Conservation (phyloP, 2,888 invertebrate species). For the Drosophila suboccidentalis region DNA sequence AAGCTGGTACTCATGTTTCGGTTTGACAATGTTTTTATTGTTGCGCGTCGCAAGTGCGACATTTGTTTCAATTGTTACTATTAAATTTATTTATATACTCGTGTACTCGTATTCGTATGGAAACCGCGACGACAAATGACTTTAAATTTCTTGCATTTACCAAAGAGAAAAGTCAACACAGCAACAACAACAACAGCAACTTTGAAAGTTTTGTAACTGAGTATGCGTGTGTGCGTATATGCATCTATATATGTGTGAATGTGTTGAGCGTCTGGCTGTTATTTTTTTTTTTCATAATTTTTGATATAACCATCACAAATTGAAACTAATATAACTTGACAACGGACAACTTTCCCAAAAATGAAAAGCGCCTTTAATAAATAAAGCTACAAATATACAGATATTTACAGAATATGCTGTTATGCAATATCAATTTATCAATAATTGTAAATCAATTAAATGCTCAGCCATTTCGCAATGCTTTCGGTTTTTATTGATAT, state of each 20-base stretch:
- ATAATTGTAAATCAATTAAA: constrained; percentile 70
- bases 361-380: constrained; percentile 63
- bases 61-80: constrained; percentile 74
- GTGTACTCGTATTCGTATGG: constrained; percentile 5
- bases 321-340: constrained; percentile 65
- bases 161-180: constrained; percentile 66
- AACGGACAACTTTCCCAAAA: constrained; percentile 72
- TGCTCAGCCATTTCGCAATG: constrained; percentile 71
- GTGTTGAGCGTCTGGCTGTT: constrained; percentile 12
- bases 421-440: constrained; percentile 51
- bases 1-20: constrained; percentile 53
- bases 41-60: constrained; percentile 35
- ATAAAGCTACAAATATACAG: constrained; percentile 5
- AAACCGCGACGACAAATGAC: constrained; percentile 73
- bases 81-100: constrained; percentile 66
- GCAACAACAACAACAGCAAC: constrained; percentile 50
- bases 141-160: constrained; percentile 67
- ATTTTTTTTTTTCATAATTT: constrained; percentile 54
- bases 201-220: constrained; percentile 71
- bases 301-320: constrained; percentile 75
- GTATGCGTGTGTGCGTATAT: constrained; percentile 31
- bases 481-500: constrained; percentile 64
- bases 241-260: constrained; percentile 5
- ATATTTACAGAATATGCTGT: constrained; percentile 56
- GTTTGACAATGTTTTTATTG: constrained; percentile 58